Evolutionary conservation across 2,113 vertebrate genomes (phyloP).

Genomic region (Mastomys natalensis): DNA sequence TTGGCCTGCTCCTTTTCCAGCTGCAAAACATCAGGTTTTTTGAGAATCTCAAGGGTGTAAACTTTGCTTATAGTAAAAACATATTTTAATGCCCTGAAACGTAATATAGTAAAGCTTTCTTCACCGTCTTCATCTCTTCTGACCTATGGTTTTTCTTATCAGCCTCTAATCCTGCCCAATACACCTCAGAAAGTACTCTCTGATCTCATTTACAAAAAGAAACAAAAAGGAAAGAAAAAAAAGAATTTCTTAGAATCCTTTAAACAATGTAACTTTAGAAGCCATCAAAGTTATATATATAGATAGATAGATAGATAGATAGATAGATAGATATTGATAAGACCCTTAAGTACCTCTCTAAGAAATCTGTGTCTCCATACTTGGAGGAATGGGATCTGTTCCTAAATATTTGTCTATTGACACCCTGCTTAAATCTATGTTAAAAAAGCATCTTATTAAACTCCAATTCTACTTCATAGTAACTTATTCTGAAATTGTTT

Average conservation of each 20-base stretch:
- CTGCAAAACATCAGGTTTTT: not conserved
- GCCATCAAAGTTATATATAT: not conserved
- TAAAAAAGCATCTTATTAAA: not conserved
- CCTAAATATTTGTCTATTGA: not conserved
- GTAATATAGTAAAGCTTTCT: not conserved
- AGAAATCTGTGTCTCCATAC: not conserved
- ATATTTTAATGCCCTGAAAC: not conserved
- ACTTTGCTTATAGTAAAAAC: not conserved
- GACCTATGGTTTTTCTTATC: not conserved
- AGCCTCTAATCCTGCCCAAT: not conserved
- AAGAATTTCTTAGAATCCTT: not conserved
- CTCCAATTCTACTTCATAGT: not conserved
- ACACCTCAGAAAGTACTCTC: not conserved
- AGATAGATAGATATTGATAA: not conserved
- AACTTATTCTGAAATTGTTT: not conserved
- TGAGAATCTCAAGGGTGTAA: not conserved
- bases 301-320: no score
- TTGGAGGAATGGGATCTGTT: not conserved
- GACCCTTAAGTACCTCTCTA: not conserved
- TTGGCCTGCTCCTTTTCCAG: not conserved
- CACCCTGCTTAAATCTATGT: not conserved
- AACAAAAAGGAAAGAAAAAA: not conserved
- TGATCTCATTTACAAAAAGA: not conserved
- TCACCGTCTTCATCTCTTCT: not conserved
- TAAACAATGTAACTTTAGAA: not conserved